These are phyloP conservation scores for Genyomyrus donnyi DNA, from an alignment of 2,113 vertebrate species.

Conservation along the genomic window DNA sequence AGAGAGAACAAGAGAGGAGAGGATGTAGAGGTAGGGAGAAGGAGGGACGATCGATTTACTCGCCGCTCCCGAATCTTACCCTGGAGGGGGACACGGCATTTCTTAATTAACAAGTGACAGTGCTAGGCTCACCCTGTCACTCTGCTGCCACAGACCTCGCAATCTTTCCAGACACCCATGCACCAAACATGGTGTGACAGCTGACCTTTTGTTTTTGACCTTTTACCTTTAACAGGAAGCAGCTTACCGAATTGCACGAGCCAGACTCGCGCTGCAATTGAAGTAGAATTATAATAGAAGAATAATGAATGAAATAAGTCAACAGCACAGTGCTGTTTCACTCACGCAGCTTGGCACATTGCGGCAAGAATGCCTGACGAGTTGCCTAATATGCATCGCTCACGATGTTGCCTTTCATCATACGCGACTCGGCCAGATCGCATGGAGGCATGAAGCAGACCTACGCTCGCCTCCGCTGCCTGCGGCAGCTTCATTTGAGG, in stretches of 20 bases:
- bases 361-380: neutral
- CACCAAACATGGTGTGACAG: neutral
- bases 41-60: conserved; percentile 22
- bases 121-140: neutral
- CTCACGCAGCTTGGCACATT: neutral
- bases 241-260: neutral
- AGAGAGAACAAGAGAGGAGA: neutral
- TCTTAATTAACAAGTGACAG: conserved; percentile 47
- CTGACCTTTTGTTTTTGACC: conserved; percentile 18
- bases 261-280: neutral
- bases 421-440: neutral
- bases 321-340: neutral
- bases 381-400: neutral
- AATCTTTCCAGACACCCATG: conserved; percentile 18
- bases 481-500: neutral
- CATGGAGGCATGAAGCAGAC: neutral
- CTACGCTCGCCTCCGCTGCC: neutral
- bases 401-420: neutral
- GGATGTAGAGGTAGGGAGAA: conserved; percentile 15
- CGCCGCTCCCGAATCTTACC: conserved; percentile 21
- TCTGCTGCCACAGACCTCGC: neutral
- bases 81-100: conserved; percentile 30
- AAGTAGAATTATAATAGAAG: neutral
- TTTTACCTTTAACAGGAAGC: conserved; percentile 9
- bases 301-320: neutral